Percentiles rank a stretch among this genome's conserved stretches.
Evolutionary conservation across 2,888 invertebrate genomes (phyloP).

Genomic region (Epirrita christyi): DNA sequence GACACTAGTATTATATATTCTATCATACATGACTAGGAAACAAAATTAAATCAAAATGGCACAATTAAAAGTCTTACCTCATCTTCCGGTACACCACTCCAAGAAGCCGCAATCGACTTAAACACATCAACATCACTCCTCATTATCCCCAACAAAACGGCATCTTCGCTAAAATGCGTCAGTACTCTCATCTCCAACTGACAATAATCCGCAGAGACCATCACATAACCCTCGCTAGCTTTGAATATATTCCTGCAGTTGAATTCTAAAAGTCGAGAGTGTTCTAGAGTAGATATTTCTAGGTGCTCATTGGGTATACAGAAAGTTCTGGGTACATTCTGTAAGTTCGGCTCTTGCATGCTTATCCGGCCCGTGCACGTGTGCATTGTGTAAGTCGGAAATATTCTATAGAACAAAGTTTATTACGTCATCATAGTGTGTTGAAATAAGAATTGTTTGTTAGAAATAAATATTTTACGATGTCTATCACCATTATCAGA

Average conservation of each 20-base stretch:
- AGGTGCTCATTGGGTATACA: constrained; percentile 68
- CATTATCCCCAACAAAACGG: constrained; percentile 87
- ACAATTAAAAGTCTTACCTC: constrained; percentile 73
- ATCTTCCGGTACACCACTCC: constrained; percentile 88
- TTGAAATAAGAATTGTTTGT: too few relatives aligned
- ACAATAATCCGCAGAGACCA: constrained; percentile 97
- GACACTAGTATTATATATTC: too few relatives aligned
- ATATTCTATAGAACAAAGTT: constrained; percentile 78
- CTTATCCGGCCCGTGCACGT: constrained; percentile 93
- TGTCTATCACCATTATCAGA: too few relatives aligned
- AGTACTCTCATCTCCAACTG: constrained; percentile 97
- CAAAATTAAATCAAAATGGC: background rate
- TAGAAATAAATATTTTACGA: too few relatives aligned
- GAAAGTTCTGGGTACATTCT: constrained; percentile 96
- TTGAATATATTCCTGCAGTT: constrained; percentile 90
- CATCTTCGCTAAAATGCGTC: constrained; percentile 94
- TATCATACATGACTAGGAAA: too few relatives aligned
- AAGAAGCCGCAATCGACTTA: constrained; percentile 92
- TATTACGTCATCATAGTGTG: background rate
- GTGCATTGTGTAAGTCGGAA: constrained; percentile 87
- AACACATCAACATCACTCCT: constrained; percentile 91
- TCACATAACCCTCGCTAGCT: constrained; percentile 82
- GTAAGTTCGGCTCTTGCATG: constrained; percentile 97
- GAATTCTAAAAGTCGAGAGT: constrained; percentile 71
- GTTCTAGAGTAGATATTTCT: constrained; percentile 26